phyloP scores from a whole-genome alignment of 2,113 vertebrate genomes.

The Xenus cinereus region DNA sequence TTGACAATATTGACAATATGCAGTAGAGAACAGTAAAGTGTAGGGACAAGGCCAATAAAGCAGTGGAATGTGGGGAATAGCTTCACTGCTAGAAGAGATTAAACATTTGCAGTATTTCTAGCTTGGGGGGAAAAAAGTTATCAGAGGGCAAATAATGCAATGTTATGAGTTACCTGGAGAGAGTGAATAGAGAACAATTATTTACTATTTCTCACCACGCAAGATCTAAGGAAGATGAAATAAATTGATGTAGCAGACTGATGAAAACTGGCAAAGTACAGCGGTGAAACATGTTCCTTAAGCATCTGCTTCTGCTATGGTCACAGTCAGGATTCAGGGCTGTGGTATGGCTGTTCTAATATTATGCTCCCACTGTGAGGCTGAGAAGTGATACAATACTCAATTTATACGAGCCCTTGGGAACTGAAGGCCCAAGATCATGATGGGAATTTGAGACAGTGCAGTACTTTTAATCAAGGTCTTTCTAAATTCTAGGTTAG shows the following conservation, averaged over 20 bases:
- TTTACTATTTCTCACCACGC: background rate
- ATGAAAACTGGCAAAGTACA: background rate
- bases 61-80: background rate
- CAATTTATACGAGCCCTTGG: background rate
- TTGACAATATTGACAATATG: background rate
- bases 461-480: background rate
- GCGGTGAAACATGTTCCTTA: background rate
- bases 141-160: background rate
- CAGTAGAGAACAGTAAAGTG: background rate
- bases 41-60: background rate
- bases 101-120: background rate
- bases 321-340: background rate
- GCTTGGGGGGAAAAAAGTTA: background rate
- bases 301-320: background rate
- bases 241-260: background rate
- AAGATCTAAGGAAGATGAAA: background rate
- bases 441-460: background rate
- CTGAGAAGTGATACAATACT: background rate
- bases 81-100: background rate
- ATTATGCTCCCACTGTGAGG: background rate
- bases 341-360: background rate
- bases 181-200: background rate
- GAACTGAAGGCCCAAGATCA: background rate
- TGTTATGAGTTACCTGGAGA: background rate
- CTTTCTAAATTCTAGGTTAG: background rate